Percentiles rank a stretch among this genome's conserved stretches.
Evolutionary conservation across 2,888 invertebrate species (phyloP).

Genomic region (Nephrocerus scutellatus): DNA sequence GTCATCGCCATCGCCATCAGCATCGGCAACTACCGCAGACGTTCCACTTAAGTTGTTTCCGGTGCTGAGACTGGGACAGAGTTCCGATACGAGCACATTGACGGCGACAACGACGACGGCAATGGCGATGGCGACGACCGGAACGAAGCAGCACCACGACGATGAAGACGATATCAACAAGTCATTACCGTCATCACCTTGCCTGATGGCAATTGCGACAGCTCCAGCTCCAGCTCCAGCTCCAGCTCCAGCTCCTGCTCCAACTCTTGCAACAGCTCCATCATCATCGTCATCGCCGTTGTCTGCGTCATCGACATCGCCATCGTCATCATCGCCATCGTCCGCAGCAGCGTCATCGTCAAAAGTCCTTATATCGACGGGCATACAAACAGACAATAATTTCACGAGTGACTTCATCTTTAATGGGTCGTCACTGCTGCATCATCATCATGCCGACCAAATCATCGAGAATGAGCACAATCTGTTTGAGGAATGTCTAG

Average conservation of each 20-base stretch:
- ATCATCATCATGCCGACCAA: conserved; percentile 33
- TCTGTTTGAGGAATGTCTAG: conserved; percentile 52
- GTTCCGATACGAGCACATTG: too few relatives aligned
- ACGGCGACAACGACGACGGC: too few relatives aligned
- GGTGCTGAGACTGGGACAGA: conserved; percentile 9
- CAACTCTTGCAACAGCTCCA: too few relatives aligned
- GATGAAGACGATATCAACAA: too few relatives aligned
- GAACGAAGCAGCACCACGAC: too few relatives aligned
- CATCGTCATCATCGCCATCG: conserved; percentile 19
- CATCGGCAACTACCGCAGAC: conserved; percentile 8
- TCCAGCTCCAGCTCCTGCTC: too few relatives aligned
- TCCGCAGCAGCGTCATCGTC: conserved; percentile 11
- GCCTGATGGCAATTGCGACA: too few relatives aligned
- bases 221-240: too few relatives aligned
- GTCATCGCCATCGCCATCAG: neutral
- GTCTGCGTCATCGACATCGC: conserved; percentile 14
- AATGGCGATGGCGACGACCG: too few relatives aligned
- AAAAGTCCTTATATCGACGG: conserved; percentile 29
- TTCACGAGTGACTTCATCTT: conserved; percentile 42
- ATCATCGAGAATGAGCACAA: conserved; percentile 45
- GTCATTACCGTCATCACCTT: too few relatives aligned
- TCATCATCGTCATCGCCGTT: too few relatives aligned
- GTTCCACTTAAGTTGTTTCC: conserved; percentile 1
- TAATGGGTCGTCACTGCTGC: conserved; percentile 29
- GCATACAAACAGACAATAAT: conserved; percentile 51